Conservation (phyloP, 2,888 invertebrate species). For the Pterostichus niger region DNA sequence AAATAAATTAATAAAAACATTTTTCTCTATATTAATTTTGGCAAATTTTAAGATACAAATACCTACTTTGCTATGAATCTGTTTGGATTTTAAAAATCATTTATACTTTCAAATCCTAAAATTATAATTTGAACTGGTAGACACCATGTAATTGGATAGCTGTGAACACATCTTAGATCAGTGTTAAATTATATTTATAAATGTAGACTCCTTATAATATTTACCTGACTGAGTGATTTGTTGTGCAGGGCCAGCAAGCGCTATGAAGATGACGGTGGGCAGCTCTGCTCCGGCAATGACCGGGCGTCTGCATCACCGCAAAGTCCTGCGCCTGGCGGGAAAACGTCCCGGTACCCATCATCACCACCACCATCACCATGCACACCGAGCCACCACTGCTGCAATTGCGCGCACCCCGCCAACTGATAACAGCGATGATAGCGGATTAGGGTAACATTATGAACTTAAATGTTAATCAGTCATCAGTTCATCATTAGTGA, state of each 20-base stretch:
- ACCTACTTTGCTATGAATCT: too few species aligned
- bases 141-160: too few species aligned
- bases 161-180: too few species aligned
- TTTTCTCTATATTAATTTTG: too few species aligned
- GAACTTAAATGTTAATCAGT: too few species aligned
- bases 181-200: too few species aligned
- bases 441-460: constrained; percentile 84
- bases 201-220: neutral
- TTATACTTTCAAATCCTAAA: too few species aligned
- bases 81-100: too few species aligned
- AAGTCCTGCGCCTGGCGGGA: constrained; percentile 84
- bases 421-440: constrained; percentile 94
- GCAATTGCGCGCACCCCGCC: constrained; percentile 75
- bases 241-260: constrained; percentile 70
- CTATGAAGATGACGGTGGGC: constrained; percentile 85
- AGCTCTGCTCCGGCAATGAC: constrained; percentile 84
- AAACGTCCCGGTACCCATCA: constrained; percentile 78
- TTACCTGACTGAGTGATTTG: neutral
- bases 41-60: too few species aligned
- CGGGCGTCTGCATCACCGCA: constrained; percentile 83
- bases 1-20: too few species aligned
- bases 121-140: too few species aligned
- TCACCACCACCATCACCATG: constrained; percentile 77
- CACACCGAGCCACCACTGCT: constrained; percentile 77
- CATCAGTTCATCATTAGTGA: too few species aligned